These are phyloP conservation scores for Bacillus rossius DNA, from an alignment of 1,140 invertebrate genomes.

Conservation along the genomic window DNA sequence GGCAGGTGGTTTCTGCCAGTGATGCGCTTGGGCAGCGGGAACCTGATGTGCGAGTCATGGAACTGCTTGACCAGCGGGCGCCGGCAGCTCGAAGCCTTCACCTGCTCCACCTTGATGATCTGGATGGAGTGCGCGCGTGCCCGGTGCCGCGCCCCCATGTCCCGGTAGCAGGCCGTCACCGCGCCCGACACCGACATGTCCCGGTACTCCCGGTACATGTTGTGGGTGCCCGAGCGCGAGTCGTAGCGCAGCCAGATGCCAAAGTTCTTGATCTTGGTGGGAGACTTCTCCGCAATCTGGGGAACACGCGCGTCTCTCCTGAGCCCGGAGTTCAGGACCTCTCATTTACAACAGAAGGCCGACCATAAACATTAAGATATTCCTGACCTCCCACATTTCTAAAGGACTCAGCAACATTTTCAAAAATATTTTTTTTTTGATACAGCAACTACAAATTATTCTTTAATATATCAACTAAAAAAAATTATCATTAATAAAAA, in stretches of 20 bases:
- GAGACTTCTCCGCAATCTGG: slow-evolving; percentile 84
- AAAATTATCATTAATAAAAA: no score
- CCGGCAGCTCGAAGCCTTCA: slow-evolving; percentile 82
- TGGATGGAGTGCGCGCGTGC: slow-evolving; percentile 93
- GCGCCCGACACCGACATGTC: slow-evolving; percentile 92
- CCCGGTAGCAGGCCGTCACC: slow-evolving; percentile 97
- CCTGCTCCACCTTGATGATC: slow-evolving; percentile 95
- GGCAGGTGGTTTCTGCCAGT: slow-evolving; percentile 74
- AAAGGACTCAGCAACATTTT: neutral
- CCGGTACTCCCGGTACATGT: slow-evolving; percentile 99
- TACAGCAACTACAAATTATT: no score
- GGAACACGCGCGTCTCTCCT: no score
- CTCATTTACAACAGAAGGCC: no score
- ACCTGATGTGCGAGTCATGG: slow-evolving; percentile 93
- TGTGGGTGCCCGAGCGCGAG: slow-evolving; percentile 97
- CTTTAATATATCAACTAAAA: no score
- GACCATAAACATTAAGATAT: no score
- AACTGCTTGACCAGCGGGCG: slow-evolving; percentile 96
- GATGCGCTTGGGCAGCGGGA: slow-evolving; percentile 94
- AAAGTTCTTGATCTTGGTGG: slow-evolving; percentile 96
- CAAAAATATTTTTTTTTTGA: no score
- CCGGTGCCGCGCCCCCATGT: slow-evolving; percentile 98
- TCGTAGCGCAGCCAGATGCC: slow-evolving; percentile 98
- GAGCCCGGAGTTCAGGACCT: no score
- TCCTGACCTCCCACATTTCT: no score